Base-by-base conservation (phyloP, 2,888 invertebrate species). In the Tinea pellionella region DNA sequence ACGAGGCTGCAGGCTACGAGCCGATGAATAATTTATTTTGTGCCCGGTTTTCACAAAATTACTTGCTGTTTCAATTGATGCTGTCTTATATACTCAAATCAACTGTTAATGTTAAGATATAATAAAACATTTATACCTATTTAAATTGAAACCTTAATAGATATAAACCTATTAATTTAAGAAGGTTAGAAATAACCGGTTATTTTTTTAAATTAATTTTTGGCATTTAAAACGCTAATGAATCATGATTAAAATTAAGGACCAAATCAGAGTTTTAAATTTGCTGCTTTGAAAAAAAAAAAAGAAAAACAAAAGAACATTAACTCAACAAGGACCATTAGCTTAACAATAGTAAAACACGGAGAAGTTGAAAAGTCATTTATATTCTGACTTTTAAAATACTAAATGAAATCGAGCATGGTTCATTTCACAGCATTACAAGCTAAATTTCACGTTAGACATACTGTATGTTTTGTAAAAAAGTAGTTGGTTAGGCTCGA, bases 21-120 rank as follows among this genome's bases (percentile, higher is more conserved):
- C 78, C 79, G 72, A 85, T 87, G 86, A 87, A 86, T 87, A 85
- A 87, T 86, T 86, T 87, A 87, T 87, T 78, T 83, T 79, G 79
- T 81, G 81, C 76, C 80, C 78, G 78, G 77, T 83, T 81, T 80
- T 81, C 80, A 74, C 76, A 73, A 86, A 86, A 86, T 86, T 86
- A 84, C 86, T 83, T 78, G 77, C 78, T 75, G 74, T 82, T 76
- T 78, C 78, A 79, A 82, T 78, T 74, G 76, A 78, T 76, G 78
- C 78, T 78, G 74, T 80, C 73, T 73, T 74, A 72, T 70, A 70
- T 60, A 59, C 61, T 63, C 62, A 72, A 72, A 75, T 72, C 69
- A 74, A 68, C 71, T 73, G 69, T 69, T 76, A 74, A 78, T 73
- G 69, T 59, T 15, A 18, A 16, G 16, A 53, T 19, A 19, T 37